A percentile compares a stretch with the other conserved stretches of the same genome.
These are phyloP conservation scores for Spodoptera litura DNA, from an alignment of 1,140 invertebrate species.

Conservation along the genomic window DNA sequence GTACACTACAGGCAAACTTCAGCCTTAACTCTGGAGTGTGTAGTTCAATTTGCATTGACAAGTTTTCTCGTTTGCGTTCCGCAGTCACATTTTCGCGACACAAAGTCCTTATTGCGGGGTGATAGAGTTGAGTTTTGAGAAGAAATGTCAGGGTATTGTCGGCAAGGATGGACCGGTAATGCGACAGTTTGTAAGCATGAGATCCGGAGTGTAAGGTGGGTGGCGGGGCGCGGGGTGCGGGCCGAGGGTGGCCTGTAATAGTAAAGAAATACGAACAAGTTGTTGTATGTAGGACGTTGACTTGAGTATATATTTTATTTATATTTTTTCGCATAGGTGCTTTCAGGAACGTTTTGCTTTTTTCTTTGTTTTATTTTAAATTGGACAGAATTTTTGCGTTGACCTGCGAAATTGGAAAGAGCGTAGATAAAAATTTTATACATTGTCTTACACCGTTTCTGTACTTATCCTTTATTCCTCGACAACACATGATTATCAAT, in stretches of 20 bases:
- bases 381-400: constrained; percentile 28
- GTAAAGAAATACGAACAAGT: constrained; percentile 76
- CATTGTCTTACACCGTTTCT: not conserved
- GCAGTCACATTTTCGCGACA: constrained; percentile 40
- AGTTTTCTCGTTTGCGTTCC: constrained; percentile 34
- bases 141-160: constrained; percentile 51
- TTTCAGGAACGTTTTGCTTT: constrained; percentile 17
- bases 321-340: constrained; percentile 43
- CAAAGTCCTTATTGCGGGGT: constrained; percentile 51
- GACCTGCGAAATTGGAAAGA: constrained; percentile 1
- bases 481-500: not conserved
- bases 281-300: constrained; percentile 72
- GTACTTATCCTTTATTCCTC: not conserved
- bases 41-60: constrained; percentile 56
- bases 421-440: not conserved
- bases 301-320: constrained; percentile 53
- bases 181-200: constrained; percentile 86
- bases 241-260: constrained; percentile 53
- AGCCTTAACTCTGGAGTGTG: constrained; percentile 56
- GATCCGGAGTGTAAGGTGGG: constrained; percentile 65
- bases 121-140: constrained; percentile 67
- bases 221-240: constrained; percentile 52
- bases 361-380: constrained; percentile 42
- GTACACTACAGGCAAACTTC: constrained; percentile 51
- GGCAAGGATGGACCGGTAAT: constrained; percentile 78